Evolutionary conservation across 1,140 invertebrate genomes (phyloP).

Genomic region (Ephestia elutella): DNA sequence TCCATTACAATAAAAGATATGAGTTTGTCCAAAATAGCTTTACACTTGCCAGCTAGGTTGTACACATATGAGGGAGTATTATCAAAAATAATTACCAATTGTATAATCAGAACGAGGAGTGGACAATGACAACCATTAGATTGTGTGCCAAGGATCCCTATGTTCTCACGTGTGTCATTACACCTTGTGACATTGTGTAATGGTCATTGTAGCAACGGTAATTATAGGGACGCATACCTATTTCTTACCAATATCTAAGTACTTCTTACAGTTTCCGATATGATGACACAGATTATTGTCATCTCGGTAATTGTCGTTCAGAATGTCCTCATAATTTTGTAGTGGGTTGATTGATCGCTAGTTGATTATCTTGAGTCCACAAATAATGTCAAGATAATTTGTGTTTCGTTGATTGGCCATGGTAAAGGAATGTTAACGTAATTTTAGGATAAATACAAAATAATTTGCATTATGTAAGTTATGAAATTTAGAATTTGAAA

Average conservation of each 20-base stretch:
- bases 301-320: background rate
- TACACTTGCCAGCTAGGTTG: no score
- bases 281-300: conserved; percentile 1
- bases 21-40: no score
- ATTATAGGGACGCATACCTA: conserved; percentile 7
- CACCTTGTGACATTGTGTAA: conserved; percentile 17
- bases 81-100: background rate
- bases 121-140: conserved; percentile 1
- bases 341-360: background rate
- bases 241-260: conserved; percentile 10
- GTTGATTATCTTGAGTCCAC: background rate
- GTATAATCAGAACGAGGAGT: background rate
- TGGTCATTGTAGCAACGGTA: conserved; percentile 7
- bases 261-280: background rate
- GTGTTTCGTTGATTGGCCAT: background rate
- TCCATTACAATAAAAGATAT: no score
- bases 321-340: background rate
- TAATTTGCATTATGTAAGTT: no score
- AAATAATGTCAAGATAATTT: background rate
- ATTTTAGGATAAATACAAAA: no score
- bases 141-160: conserved; percentile 16
- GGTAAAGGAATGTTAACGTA: no score
- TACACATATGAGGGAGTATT: no score
- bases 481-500: no score
- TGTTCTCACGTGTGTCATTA: conserved; percentile 15